Evolutionary conservation across 2,888 invertebrate genomes (phyloP), one percentile per base, ranked within the genome.

Genomic region (Petrolisthes cinctipes): DNA sequence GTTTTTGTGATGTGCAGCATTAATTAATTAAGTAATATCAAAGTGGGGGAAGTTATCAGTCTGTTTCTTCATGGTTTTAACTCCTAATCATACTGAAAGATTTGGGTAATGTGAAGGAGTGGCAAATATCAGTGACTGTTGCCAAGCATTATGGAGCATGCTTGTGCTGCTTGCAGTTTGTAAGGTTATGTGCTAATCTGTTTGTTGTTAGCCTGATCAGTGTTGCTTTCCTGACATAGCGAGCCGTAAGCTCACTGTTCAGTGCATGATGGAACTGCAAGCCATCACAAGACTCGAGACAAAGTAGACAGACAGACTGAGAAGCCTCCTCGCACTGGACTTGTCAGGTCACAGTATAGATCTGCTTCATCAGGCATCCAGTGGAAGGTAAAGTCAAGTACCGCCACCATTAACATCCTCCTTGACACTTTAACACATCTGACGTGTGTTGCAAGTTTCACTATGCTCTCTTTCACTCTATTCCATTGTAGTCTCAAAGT

Each of bases 241-340:
- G 82, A 86, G 86, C 76, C 61, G 79, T 86, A n/a, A 86, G 83
- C 86, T 81, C 76, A 76, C 83, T 83, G 83, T 86, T 83, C 83
- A 80, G 75, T 83, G 86, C 86, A 86, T 86, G 86, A 86, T 86
- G 78, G 83, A 86, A 78, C 75, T 83, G 78, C 86, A 37, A 79
- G 71, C 83, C 86, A 83, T 83, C 83, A 86, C 86, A 78, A 86
- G 86, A 86, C 86, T 86, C 86, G 83, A 86, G 86, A 86, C 86
- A 83, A 79, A 71, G 86, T 86, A 83, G 86, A 86, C 86, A 73
- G 86, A 83, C 83, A 78, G 86, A 86, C 86, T 83, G 68, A 66
- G 78, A 83, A 73, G 82, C 79, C 83, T 81, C 83, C 68, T 82
- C 83, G 83, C 79, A 57, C 54, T 73, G 86, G 86, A 86, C 86